These are phyloP conservation scores for Dissostichus mawsoni DNA, from an alignment of 2,113 vertebrate genomes.

Conservation along the genomic window DNA sequence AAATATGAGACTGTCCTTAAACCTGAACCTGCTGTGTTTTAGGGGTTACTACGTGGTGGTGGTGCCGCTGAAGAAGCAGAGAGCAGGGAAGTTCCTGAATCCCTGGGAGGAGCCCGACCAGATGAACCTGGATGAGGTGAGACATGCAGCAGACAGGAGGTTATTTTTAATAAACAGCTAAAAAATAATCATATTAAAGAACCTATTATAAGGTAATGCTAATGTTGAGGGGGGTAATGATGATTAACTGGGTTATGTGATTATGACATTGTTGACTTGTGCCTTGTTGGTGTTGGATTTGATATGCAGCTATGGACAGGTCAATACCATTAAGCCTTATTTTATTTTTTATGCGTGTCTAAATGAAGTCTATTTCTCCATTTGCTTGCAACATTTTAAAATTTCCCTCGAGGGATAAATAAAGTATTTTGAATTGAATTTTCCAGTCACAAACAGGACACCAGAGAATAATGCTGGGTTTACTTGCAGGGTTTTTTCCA, in stretches of 20 bases:
- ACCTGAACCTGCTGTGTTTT: constrained; percentile 55
- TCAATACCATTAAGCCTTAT: neutral
- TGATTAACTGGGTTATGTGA: neutral
- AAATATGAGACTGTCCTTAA: constrained; percentile 1
- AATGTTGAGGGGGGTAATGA: constrained; percentile 13
- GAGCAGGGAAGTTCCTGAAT: constrained; percentile 94
- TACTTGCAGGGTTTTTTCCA: neutral
- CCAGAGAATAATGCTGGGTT: neutral
- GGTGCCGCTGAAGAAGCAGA: constrained; percentile 96
- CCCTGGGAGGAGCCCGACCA: constrained; percentile 96
- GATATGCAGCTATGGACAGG: neutral
- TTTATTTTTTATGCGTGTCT: too few relatives aligned
- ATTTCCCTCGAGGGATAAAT: neutral
- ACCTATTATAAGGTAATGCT: neutral
- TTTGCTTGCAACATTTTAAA: neutral
- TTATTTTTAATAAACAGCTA: neutral
- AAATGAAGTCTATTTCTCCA: neutral
- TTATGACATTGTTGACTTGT: neutral
- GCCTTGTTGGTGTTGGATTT: neutral
- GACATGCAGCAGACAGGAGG: neutral
- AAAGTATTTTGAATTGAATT: neutral
- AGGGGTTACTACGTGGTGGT: constrained; percentile 98
- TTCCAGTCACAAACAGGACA: neutral
- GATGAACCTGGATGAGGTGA: constrained; percentile 98
- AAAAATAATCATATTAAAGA: neutral